These are phyloP conservation scores for Corythornis madagascariensis DNA, from an alignment of 2,113 vertebrate species.

Conservation along the genomic window DNA sequence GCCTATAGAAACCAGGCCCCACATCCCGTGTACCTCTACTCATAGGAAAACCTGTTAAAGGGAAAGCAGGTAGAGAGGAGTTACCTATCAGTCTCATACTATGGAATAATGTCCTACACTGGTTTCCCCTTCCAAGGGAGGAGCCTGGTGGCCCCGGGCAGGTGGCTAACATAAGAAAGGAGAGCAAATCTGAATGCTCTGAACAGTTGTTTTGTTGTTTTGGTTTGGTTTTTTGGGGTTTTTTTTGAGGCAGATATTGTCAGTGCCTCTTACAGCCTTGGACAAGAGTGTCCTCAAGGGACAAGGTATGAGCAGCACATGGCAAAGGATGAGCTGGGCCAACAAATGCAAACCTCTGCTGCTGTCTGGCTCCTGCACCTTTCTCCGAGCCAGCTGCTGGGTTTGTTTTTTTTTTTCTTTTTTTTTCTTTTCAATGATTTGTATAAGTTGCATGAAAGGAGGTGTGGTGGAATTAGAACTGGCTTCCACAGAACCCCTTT, in stretches of 20 bases:
- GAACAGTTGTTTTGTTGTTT: not conserved
- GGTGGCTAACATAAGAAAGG: not conserved
- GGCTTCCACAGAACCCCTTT: not conserved
- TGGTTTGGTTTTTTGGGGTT: too few species aligned
- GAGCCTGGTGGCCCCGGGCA: not conserved
- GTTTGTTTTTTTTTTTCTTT: not conserved
- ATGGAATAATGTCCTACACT: not conserved
- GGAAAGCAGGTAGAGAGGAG: accelerated
- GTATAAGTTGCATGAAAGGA: not conserved
- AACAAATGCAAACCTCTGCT: not conserved
- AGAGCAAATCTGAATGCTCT: not conserved
- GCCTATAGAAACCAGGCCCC: not conserved
- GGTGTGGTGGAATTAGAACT: not conserved
- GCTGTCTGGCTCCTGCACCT: not conserved
- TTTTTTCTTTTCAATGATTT: not conserved
- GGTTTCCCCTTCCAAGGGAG: not conserved
- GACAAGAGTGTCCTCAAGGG: not conserved
- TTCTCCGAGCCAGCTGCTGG: not conserved
- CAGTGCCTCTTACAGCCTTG: not conserved
- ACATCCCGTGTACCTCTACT: not conserved
- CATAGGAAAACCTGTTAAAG: not conserved
- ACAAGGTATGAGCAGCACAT: not conserved
- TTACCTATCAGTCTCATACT: accelerated
- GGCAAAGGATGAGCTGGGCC: not conserved
- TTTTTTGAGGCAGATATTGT: not conserved